Base-by-base conservation (phyloP, 2,888 invertebrate species). In the Agriopis leucophaearia region DNA sequence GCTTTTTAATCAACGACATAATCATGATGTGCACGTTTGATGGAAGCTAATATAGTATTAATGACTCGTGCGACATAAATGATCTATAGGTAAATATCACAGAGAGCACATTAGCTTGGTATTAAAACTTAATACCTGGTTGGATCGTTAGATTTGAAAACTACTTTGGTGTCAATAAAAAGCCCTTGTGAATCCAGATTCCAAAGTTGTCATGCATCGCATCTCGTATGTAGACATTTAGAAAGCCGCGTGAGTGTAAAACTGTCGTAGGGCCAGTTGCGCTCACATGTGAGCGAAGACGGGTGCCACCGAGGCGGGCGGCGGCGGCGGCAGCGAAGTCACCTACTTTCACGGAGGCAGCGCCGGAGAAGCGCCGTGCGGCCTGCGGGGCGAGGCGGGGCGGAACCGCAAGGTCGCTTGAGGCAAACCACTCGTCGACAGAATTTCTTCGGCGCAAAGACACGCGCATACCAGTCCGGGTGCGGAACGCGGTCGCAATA, bases 351-450 rank as follows among this genome's bases (percentile, higher is more conserved):
- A 88, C 91, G 81, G 82, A 84, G 87, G 85, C 87, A 81, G 81
- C 85, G 76, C 75, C 79, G 80, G 83, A 81, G 82, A 80, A 81
- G 79, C 81, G 74, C 75, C 69, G 77, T 68, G 77, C 74, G 74
- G 74, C 70, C 75, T 66, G 67, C 64, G 73, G 70, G 61, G 78
- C 51, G 70, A 65, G 70, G 73, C 73, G 72, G 79, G 51, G 79
- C 77, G 82, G 79, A 81, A 74, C 82, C 82, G 87, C 92, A 93
- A 93, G 93, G 93, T 93, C 93, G 92, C 85, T 88, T 89, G 89
- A 93, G 93, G 93, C 92, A 91, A 93, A 92, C 93, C 91, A 91
- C 93, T 92, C 90, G 86, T 86, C 88, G 88, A 87, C 88, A 89
- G 87, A 91, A 91, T 90, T 88, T 91, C 91, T 90, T 91, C 86